Conservation (phyloP, 2,797 vertebrate genomes). For the Hirundo rustica region DNA sequence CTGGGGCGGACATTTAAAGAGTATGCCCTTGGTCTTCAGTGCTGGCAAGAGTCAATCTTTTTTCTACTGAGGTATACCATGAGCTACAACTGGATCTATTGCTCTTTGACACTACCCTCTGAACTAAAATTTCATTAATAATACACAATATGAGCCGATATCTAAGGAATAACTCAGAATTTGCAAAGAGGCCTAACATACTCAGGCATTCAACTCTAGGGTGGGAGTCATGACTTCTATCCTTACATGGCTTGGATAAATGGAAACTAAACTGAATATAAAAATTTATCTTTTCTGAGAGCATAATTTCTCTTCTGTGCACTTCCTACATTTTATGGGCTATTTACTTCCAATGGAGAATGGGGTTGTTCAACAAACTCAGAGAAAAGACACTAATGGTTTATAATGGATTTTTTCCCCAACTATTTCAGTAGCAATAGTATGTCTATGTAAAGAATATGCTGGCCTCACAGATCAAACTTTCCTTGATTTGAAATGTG, state of each 20-base stretch:
- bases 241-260: conserved; percentile 5
- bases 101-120: not conserved
- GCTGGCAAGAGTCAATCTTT: not conserved
- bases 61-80: not conserved
- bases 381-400: conserved; percentile 15
- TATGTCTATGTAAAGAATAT: not conserved
- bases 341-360: conserved; percentile 26
- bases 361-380: not conserved
- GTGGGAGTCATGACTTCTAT: not conserved
- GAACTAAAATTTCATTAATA: not conserved
- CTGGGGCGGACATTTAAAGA: not conserved
- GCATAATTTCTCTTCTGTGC: not conserved
- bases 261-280: conserved; percentile 53
- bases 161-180: conserved; percentile 9
- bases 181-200: not conserved
- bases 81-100: not conserved
- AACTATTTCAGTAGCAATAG: not conserved
- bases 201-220: conserved; percentile 34
- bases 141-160: not conserved
- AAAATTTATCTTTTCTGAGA: conserved; percentile 57
- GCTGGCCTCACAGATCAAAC: not conserved
- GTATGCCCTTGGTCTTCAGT: not conserved
- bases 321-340: conserved; percentile 46
- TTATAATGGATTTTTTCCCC: not conserved
- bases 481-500: not conserved